phyloP scores from a whole-genome alignment of 2,113 vertebrate species.

The Budorcas taxicolor region DNA sequence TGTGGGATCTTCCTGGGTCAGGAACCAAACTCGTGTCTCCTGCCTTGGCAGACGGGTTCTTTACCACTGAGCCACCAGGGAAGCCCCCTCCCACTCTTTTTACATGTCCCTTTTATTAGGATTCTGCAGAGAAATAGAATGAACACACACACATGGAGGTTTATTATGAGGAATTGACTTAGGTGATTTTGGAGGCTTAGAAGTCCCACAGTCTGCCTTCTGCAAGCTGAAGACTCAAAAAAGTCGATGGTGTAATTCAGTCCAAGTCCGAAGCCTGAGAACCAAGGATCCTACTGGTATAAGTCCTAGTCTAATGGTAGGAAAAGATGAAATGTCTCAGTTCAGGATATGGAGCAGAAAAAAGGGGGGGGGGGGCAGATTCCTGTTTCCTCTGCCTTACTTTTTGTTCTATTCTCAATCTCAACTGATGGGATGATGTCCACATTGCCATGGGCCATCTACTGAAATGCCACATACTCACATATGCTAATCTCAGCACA shows the following conservation, averaged over 20 bases:
- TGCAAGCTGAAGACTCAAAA: not conserved
- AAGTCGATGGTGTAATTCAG: not conserved
- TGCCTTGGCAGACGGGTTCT: not conserved
- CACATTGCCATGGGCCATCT: not conserved
- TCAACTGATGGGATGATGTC: not conserved
- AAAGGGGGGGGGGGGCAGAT: rapidly evolving
- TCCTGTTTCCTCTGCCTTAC: not conserved
- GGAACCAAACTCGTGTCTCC: not conserved
- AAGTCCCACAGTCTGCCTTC: not conserved
- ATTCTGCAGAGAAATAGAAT: not conserved
- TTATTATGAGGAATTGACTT: not conserved
- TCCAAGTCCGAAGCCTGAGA: not conserved
- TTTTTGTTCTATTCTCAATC: not conserved
- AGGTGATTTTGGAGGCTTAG: not conserved
- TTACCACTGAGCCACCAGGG: not conserved
- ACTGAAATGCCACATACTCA: not conserved
- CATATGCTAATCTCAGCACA: not conserved
- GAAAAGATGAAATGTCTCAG: not conserved
- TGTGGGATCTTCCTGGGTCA: not conserved
- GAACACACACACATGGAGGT: not conserved
- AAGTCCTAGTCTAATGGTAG: not conserved
- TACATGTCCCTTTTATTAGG: not conserved
- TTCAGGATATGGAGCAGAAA: not conserved
- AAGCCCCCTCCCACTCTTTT: not conserved
- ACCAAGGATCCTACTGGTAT: not conserved